phyloP scores from a whole-genome alignment of 2,888 invertebrate species.

The Amblyteles armatorius region DNA sequence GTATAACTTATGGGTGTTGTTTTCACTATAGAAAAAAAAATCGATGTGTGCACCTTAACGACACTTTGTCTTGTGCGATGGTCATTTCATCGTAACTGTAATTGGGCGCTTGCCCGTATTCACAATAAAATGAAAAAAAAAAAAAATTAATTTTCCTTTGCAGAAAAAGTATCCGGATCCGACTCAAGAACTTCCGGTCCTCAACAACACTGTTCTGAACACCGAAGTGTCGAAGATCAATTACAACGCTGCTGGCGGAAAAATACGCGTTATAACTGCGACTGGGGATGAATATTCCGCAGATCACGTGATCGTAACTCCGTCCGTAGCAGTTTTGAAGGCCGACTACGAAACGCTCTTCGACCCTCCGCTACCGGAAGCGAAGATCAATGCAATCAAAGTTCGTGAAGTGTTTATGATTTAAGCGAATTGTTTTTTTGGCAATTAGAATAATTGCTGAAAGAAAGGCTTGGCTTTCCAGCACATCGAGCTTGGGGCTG shows the following conservation, averaged over 20 bases:
- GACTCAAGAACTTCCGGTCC: constrained; percentile 75
- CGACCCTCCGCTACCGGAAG: constrained; percentile 86
- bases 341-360: constrained; percentile 86
- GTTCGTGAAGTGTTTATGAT: constrained; percentile 69
- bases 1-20: no score
- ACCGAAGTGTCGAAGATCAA: constrained; percentile 65
- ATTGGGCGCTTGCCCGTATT: no score
- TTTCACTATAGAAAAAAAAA: no score
- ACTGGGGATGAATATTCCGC: constrained; percentile 86
- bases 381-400: constrained; percentile 86
- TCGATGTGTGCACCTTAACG: no score
- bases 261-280: constrained; percentile 71
- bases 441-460: not conserved
- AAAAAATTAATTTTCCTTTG: not conserved
- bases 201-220: constrained; percentile 75
- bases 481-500: constrained; percentile 88
- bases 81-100: no score
- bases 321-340: constrained; percentile 90
- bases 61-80: no score
- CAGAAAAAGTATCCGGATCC: constrained; percentile 79
- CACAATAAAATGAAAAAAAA: no score
- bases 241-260: constrained; percentile 69
- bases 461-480: constrained; percentile 72
- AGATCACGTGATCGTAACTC: constrained; percentile 89
- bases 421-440: not conserved